Evolutionary conservation across 1,140 invertebrate genomes (phyloP).

Genomic region (Lutraria rhynchaena): DNA sequence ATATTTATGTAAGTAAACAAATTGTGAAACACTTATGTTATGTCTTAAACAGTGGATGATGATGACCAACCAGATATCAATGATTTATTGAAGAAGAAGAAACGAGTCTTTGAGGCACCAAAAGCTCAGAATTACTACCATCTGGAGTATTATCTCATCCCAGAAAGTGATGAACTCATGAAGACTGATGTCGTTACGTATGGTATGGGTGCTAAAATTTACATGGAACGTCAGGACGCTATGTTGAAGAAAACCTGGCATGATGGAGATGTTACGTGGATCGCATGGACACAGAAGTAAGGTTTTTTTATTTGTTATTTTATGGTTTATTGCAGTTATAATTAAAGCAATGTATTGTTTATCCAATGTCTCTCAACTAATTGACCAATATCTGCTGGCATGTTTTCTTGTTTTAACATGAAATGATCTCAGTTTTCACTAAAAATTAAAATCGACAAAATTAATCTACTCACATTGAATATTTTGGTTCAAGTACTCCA

Average conservation of each 20-base stretch:
- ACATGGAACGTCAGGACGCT: conserved; percentile 76
- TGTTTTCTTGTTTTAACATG: too few species aligned
- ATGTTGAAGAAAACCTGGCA: conserved; percentile 79
- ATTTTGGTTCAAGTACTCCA: too few species aligned
- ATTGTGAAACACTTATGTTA: too few species aligned
- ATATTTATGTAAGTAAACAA: too few species aligned
- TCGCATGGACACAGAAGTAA: conserved; percentile 80
- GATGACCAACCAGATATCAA: conserved; percentile 73
- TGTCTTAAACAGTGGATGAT: conserved; percentile 65
- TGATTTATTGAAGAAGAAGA: conserved; percentile 75
- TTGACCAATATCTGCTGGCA: too few species aligned
- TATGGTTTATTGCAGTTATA: too few species aligned
- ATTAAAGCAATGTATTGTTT: too few species aligned
- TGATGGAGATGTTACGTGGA: conserved; percentile 80
- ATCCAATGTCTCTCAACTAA: too few species aligned
- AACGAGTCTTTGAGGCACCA: conserved; percentile 76
- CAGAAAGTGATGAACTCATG: conserved; percentile 72
- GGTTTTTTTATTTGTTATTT: too few species aligned
- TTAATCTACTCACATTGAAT: too few species aligned
- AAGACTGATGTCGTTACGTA: conserved; percentile 80
- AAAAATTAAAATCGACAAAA: too few species aligned
- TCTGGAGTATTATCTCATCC: conserved; percentile 79
- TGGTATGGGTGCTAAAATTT: conserved; percentile 79
- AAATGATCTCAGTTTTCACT: too few species aligned
- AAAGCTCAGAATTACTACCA: conserved; percentile 80